Conservation (phyloP, 2,113 vertebrate species). For the Hippopotamus amphibius region DNA sequence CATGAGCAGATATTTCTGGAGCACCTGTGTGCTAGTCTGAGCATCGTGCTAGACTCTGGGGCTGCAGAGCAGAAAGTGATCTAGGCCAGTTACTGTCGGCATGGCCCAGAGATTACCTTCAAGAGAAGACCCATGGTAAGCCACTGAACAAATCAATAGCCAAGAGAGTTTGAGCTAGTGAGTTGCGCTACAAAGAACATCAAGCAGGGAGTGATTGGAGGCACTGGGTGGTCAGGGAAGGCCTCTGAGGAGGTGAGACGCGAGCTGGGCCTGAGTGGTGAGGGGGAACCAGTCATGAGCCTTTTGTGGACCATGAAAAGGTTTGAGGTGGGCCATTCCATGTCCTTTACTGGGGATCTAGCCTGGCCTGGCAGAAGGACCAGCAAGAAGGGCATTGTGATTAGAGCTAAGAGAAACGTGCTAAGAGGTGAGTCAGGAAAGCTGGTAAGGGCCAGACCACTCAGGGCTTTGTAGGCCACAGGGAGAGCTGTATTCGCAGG, state of each 20-base stretch:
- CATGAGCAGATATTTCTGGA: not conserved
- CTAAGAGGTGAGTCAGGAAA: not conserved
- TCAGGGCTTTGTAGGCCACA: not conserved
- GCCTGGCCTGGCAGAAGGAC: not conserved
- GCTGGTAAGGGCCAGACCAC: not conserved
- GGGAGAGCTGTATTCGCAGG: not conserved
- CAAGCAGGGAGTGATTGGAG: not conserved
- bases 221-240: not conserved
- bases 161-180: not conserved
- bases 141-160: not conserved
- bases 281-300: not conserved
- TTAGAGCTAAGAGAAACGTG: not conserved
- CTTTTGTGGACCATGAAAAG: not conserved
- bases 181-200: not conserved
- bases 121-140: not conserved
- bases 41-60: not conserved
- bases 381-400: not conserved
- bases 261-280: not conserved
- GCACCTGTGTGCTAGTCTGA: not conserved
- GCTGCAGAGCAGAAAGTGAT: not conserved
- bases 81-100: not conserved
- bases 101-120: not conserved
- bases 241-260: not conserved
- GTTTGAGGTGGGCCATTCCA: not conserved
- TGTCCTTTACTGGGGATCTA: not conserved